Base-by-base conservation (phyloP, 2,888 invertebrate species). In the Osmoderma eremita region DNA sequence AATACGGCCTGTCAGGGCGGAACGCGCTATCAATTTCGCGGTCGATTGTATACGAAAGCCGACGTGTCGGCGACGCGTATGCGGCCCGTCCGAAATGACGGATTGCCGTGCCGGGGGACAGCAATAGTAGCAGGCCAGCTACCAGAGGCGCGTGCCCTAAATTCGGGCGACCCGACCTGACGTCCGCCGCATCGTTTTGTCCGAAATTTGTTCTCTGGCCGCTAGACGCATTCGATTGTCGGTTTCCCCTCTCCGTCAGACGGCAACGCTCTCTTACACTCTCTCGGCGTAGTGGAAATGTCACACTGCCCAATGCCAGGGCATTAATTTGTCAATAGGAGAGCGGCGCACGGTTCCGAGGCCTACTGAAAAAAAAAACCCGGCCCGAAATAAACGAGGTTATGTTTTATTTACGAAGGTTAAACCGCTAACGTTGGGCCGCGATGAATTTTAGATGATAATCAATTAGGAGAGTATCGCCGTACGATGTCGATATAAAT, bases 41-140 rank as follows among this genome's bases (percentile, higher is more conserved):
- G 58, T 61, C 45, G 58, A 61, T 61, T 61, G 41, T 61, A 45
- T 24, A 45, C 45, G 53, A 53, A 58, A 45, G 58, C 48, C 58
- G 58, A 48, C 36, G 58, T 45, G 58, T 45, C 48, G 58, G 30
- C 58, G 38, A 22, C 56, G 41, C 58, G 20, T 15, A 42, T 22
- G 30, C 45, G 45, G 45, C 45, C 24, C 45, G 58, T 45, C 45
- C 45, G 45, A 45, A 61, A 61, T 61, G 58, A 61, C 45, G 58
- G 45, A 61, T 61, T 13, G 30, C 17, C 58, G 58, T 17, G 30
- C 12, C 17, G 30, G 5, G 36, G 53, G n/a, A 17, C 53, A 8
- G 38, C 12, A 30, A 2, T 6, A 30, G 3, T 30, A 30, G 30
- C 30, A 3, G 1, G 10, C 8, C 10, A 30, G 30, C 30, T 30